These are phyloP conservation scores for Schizotus pectinicornis DNA, from an alignment of 2,888 invertebrate species.

Conservation along the genomic window DNA sequence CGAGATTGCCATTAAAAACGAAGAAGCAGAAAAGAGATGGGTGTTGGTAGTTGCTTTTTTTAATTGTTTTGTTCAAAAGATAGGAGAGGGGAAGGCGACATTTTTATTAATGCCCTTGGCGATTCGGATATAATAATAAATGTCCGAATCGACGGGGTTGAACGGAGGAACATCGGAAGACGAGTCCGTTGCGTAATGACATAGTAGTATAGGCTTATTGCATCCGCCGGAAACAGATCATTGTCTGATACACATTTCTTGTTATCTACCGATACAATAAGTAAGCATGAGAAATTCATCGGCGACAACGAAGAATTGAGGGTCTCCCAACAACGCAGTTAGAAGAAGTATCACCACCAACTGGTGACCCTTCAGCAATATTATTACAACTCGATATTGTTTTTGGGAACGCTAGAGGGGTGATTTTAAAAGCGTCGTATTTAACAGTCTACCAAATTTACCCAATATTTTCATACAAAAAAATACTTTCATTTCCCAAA, in stretches of 20 bases:
- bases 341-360: too few species aligned
- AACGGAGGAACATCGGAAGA: constrained; percentile 34
- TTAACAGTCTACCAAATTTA: too few species aligned
- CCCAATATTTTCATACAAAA: too few species aligned
- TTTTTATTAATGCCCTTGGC: background rate
- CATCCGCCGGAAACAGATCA: constrained; percentile 55
- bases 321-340: too few species aligned
- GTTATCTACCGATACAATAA: constrained; percentile 18
- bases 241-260: constrained; percentile 47
- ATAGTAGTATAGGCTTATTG: constrained; percentile 50
- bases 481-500: too few species aligned
- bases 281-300: constrained; percentile 18
- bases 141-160: constrained; percentile 23
- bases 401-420: too few species aligned
- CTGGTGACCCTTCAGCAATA: too few species aligned
- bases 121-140: constrained; percentile 11
- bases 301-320: too few species aligned
- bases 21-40: too few species aligned
- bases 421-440: too few species aligned
- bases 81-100: constrained; percentile 1
- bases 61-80: constrained; percentile 7
- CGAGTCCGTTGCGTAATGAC: constrained; percentile 52
- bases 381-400: too few species aligned
- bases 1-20: background rate
- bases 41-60: background rate